Base-by-base conservation (phyloP, 1,140 invertebrate genomes). In the Helicoverpa armigera region DNA sequence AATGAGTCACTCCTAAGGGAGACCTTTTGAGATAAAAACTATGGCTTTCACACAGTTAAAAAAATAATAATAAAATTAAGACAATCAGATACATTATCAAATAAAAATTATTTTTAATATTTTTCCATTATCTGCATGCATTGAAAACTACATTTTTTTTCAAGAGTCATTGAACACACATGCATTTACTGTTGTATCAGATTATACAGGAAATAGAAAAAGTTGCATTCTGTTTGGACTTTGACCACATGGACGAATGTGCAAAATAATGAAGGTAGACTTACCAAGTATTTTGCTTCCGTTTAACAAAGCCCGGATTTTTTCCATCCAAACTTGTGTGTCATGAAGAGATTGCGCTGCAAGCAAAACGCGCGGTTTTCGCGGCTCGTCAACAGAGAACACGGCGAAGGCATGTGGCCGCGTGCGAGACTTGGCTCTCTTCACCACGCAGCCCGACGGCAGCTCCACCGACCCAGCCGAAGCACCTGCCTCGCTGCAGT, bases 261-360 rank as follows among this genome's bases (percentile, higher is more conserved):
- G 69, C 63, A 53, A 10, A 74, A 65, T 65, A 61, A 85, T 86
- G 89, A 85, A 89, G 89, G 89, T 92, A 91, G 88, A 87, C 87
- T 91, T 65, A 94, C 92, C 91, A 11, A 90, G 79, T 51, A 91
- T 80, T 81, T 90, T 92, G 63, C 86, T 90, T 16, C 83, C 88
- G 53, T 87, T 89, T 16, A 94, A 60, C 53, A 94, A 85, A 63
- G 86, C 81, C 43, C 86, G 86, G 48, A 94, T 94, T 81, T 94
- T 94, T 61, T 92, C 91, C 92, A 94, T 94, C 93, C 93, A 94
- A 16, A 87, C 63, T 31, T 94, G 89, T 16, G 92, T 88, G 61
- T 94, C 93, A 35, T 91, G 88, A 3, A 89, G 78, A 12, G 87
- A 88, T 16, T 87, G 86, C 0, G 91, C 90, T 2, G 93, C 93